Percentiles rank a stretch among this genome's conserved stretches.
These are phyloP conservation scores for Ammodytes marinus DNA, from an alignment of 2,113 vertebrate genomes.

Conservation along the genomic window DNA sequence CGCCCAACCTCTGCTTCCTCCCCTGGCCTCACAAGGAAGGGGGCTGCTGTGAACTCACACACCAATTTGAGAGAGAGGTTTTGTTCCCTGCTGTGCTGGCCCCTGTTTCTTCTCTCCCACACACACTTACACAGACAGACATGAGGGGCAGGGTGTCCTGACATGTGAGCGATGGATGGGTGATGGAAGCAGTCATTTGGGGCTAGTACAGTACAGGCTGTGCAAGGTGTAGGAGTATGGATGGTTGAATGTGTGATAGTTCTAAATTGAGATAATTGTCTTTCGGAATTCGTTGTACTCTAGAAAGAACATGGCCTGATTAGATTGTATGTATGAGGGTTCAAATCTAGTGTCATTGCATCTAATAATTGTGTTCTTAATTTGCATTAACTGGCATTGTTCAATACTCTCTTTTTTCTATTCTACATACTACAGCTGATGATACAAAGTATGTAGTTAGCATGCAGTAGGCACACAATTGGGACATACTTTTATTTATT, in stretches of 20 bases:
- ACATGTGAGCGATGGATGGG: slow-evolving; percentile 66
- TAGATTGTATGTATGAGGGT: not conserved
- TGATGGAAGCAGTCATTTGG: slow-evolving; percentile 71
- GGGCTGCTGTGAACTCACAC: slow-evolving; percentile 66
- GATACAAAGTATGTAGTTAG: too few relatives aligned
- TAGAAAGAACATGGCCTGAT: not conserved
- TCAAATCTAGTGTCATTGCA: not conserved
- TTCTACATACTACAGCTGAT: too few relatives aligned
- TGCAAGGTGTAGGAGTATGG: slow-evolving; percentile 38
- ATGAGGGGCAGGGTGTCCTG: slow-evolving; percentile 70
- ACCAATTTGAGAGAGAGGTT: slow-evolving; percentile 73
- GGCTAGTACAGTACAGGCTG: slow-evolving; percentile 53
- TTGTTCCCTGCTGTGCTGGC: slow-evolving; percentile 57
- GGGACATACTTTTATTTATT: too few relatives aligned
- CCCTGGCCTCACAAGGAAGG: slow-evolving; percentile 57
- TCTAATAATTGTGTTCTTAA: not conserved
- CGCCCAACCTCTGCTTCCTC: slow-evolving; percentile 65
- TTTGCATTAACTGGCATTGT: not conserved
- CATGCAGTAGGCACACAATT: too few relatives aligned
- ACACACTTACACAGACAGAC: slow-evolving; percentile 28
- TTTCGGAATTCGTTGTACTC: slow-evolving; percentile 4
- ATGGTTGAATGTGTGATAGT: slow-evolving; percentile 17
- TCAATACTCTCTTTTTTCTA: too few relatives aligned
- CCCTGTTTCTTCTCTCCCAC: slow-evolving; percentile 55
- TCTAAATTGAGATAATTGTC: slow-evolving; percentile 13